These are phyloP conservation scores for Cephalopachus bancanus DNA, from an alignment of 2,797 vertebrate species.

Conservation along the genomic window DNA sequence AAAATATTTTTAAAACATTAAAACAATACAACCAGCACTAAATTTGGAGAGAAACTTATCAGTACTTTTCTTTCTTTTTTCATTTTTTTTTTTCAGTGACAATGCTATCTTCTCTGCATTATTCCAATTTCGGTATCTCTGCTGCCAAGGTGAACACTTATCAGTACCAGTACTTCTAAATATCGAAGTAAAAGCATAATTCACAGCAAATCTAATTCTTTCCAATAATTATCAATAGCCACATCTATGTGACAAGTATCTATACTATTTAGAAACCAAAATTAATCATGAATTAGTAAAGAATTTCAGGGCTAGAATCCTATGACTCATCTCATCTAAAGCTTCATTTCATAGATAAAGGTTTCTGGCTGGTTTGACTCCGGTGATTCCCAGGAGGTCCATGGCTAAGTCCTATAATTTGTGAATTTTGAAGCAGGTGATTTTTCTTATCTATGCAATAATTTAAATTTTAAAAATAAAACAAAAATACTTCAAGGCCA, in stretches of 20 bases:
- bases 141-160: not conserved
- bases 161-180: not conserved
- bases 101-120: not conserved
- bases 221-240: not conserved
- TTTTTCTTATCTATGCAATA: not conserved
- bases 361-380: not conserved
- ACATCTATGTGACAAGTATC: not conserved
- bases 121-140: not conserved
- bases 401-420: not conserved
- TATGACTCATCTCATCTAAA: not conserved
- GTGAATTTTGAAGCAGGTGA: not conserved
- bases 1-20: slow-evolving; percentile 13
- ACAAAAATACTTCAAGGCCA: not conserved
- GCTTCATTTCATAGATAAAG: not conserved
- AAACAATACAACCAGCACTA: not conserved
- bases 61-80: not conserved
- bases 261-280: slow-evolving; percentile 11
- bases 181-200: not conserved
- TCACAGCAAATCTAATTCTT: not conserved
- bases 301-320: not conserved
- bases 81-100: not conserved
- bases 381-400: not conserved
- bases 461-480: not conserved
- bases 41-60: not conserved
- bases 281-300: not conserved